These are phyloP conservation scores for Mayetiola destructor DNA, from an alignment of 2,888 invertebrate genomes.

Conservation along the genomic window DNA sequence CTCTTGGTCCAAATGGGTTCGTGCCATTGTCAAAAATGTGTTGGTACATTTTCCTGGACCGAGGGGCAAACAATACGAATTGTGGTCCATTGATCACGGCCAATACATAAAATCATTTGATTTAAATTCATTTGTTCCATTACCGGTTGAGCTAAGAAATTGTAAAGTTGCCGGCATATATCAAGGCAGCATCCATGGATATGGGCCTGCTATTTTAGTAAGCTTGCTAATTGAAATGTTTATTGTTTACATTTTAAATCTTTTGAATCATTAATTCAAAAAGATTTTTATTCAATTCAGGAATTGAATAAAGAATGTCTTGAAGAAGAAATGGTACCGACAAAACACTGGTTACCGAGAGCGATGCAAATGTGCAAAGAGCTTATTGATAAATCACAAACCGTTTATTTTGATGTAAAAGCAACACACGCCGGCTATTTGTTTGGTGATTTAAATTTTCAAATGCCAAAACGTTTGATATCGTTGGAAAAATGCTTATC, in stretches of 20 bases:
- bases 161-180: not conserved
- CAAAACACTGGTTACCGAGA: not conserved
- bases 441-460: not conserved
- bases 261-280: not conserved
- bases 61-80: not conserved
- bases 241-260: not conserved
- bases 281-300: not conserved
- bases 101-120: not conserved
- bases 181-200: not conserved
- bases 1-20: constrained; percentile 14
- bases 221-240: too few species aligned
- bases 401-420: not conserved
- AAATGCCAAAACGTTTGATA: not conserved
- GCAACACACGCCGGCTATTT: not conserved
- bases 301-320: not conserved
- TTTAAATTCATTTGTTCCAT: not conserved
- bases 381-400: not conserved
- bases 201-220: not conserved
- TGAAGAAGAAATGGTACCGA: not conserved
- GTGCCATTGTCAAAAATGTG: not conserved
- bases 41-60: not conserved
- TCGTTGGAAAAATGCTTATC: too few species aligned
- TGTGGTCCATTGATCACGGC: constrained; percentile 15
- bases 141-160: not conserved
- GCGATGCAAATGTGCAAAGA: not conserved